Percentiles rank a stretch among this genome's conserved stretches.
Evolutionary conservation across 92 coral and sea anemone genomes (phyloP).

Genomic region (Anthopleura xanthogrammica): DNA sequence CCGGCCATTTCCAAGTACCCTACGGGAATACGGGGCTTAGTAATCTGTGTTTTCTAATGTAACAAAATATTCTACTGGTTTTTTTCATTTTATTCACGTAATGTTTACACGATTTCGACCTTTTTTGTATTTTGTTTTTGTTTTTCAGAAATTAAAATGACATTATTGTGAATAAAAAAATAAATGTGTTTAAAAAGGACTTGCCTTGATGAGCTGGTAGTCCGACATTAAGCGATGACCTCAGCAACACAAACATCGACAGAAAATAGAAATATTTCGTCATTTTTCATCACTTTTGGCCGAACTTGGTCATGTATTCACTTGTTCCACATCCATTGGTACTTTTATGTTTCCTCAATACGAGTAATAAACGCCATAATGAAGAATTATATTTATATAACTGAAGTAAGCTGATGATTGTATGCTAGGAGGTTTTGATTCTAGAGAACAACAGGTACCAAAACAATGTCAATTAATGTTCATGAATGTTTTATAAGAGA

Average conservation of each 20-base stretch:
- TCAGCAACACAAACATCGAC: conserved; percentile 8
- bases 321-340: background rate
- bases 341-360: background rate
- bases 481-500: background rate
- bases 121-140: background rate
- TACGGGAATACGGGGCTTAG: too few relatives aligned
- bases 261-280: conserved; percentile 10
- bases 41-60: too few relatives aligned
- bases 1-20: too few relatives aligned
- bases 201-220: conserved; percentile 16
- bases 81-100: background rate
- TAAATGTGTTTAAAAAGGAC: conserved; percentile 3
- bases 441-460: conserved; percentile 4
- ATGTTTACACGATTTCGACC: background rate
- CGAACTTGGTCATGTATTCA: background rate
- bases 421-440: background rate
- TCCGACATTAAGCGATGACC: conserved; percentile 10
- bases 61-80: too few relatives aligned
- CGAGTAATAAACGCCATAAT: background rate
- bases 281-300: conserved; percentile 30
- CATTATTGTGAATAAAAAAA: background rate
- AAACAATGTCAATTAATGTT: background rate
- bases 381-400: background rate
- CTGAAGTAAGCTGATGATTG: background rate
- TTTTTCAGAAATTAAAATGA: background rate